Base-by-base conservation (phyloP, 2,888 invertebrate genomes). In the Campoletis raptor region DNA sequence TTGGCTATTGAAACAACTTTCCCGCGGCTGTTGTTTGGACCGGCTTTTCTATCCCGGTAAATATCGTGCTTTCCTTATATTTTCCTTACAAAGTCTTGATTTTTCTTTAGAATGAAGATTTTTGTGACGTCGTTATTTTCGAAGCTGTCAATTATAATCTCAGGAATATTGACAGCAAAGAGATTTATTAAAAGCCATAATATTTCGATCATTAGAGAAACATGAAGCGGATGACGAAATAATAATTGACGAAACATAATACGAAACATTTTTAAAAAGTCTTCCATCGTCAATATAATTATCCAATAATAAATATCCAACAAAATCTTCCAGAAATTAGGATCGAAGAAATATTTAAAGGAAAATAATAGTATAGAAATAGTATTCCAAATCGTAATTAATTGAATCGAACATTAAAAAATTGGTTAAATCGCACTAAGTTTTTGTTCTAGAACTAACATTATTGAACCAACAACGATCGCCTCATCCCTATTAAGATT, bases 1-100 rank as follows among this genome's bases (percentile, higher is more conserved):
- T 85, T 40, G 48, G 64, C 18, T 66, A 37, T 67, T 70, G 70
- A 52, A 72, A 72, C 45, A 48, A 72, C 70, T 66, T 70, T 85
- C 42, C n/a, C 18, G 37, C 10, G n/a, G 7, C 24, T 21, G 64
- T 73, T 66, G 64, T 81, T 72, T 10, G 37, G 7, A 12, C 21
- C 6, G 74, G 42, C 24, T 42, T 24, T 61, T 74, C 40, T 61
- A 15, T 30, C 15, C 15, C 12, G 30, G 30, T 42, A 61, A 21
- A 8, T 61, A 57, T 45, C 40, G 30, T 24, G 42, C 18, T 74
- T 74, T 24, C 10, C 42, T 24, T 18, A 15, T 57, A 48, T 48
- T 18, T 18, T 48, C 48, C 6, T 24, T 9, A 12, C 4, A 8
- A 61, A 61, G 6, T 30, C 30, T 3, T 30, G 1, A 30, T 30